A percentile compares a stretch with the other conserved stretches of the same genome.
These are phyloP conservation scores for Myotis daubentonii DNA, from an alignment of 2,797 vertebrate genomes.

Conservation along the genomic window DNA sequence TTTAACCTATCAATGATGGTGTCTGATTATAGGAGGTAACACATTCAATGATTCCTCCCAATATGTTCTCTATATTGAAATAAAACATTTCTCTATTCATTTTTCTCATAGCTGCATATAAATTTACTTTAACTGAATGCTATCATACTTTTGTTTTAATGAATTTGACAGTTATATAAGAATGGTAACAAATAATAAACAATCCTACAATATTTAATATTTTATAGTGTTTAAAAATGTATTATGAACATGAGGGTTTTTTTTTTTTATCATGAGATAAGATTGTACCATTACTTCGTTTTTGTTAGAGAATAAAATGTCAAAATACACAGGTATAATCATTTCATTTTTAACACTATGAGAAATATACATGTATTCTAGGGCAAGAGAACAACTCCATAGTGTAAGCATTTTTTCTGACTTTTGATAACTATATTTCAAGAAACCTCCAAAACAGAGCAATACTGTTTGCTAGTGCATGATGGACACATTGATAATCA, in stretches of 20 bases:
- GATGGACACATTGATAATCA: conserved; percentile 40
- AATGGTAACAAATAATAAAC: background rate
- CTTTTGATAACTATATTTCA: conserved; percentile 1
- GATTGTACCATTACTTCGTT: background rate
- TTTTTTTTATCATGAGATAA: background rate
- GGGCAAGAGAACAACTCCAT: background rate
- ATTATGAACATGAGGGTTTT: background rate
- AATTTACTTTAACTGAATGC: background rate
- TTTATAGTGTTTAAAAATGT: background rate
- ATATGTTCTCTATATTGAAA: background rate
- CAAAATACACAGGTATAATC: background rate
- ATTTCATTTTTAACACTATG: conserved; percentile 21
- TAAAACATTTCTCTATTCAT: background rate
- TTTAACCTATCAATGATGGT: background rate
- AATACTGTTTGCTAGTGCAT: background rate
- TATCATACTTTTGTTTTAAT: background rate
- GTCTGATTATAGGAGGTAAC: background rate
- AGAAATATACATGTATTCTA: conserved; percentile 27
- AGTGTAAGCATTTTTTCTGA: background rate
- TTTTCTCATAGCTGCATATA: background rate
- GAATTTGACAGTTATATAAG: background rate
- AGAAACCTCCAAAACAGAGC: background rate
- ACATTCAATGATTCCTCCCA: background rate
- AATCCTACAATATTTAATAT: background rate
- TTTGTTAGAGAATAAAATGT: conserved; percentile 29